Base-by-base conservation (phyloP, 2,888 invertebrate species). In the Cabera pusaria region DNA sequence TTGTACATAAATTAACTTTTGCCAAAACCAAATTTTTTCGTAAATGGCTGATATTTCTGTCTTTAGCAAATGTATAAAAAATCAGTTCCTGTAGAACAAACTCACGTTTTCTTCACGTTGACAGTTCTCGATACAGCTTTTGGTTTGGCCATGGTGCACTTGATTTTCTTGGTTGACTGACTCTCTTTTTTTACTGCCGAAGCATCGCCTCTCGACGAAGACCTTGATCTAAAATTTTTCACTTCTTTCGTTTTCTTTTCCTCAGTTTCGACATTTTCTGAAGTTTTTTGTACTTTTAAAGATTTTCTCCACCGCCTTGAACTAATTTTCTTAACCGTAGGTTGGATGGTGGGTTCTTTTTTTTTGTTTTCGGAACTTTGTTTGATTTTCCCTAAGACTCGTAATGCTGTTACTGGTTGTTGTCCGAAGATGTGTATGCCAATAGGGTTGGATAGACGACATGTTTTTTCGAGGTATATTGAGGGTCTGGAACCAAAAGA, bases 271-370 rank as follows among this genome's bases (percentile, higher is more conserved):
- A 27, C 12, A n/a, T n/a, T 53, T 26, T 12, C 41, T 61, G n/a
- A 53, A 32, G 2, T 60, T 59, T 23, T 48, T 57, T 6, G 45
- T 49, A 7, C 47, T 49, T 29, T 42, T 52, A 29, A 56, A 64
- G n/a, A n/a, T n/a, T n/a, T n/a, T n/a, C n/a, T n/a, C 72, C 72
- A 67, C 6, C 41, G 29, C 23, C 55, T 58, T 11, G 66, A 7
- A 1, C 24, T 18, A 19, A 12, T 34, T 24, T 44, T 45, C 6
- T 35, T 38, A 17, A 37, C 36, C 21, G 26, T 27, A 25, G 31
- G 18, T 18, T 9, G 24, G 19, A 6, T 23, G 23, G 10, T 11
- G 12, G 32, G 24, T 5, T 37, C 8, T 28, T 11, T 6, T 25
- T 35, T 47, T 21, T 33, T 50, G 27, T 22, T 23, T 28, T 39